Conservation (phyloP, 2,113 vertebrate species). For the Varanus komodoensis region DNA sequence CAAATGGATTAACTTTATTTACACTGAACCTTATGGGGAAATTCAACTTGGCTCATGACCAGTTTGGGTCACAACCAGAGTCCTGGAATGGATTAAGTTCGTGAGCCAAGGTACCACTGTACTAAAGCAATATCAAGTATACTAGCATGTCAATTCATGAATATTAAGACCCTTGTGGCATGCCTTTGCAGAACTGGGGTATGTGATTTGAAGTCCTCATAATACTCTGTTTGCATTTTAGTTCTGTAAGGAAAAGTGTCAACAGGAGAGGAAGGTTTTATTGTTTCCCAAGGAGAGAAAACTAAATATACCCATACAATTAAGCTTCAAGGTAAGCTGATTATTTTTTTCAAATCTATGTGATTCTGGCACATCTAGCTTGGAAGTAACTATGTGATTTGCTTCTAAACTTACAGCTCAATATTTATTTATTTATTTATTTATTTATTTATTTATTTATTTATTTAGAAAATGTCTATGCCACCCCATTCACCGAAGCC, state of each 20-base stretch:
- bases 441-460: too few species aligned
- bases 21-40: too few species aligned
- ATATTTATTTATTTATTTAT: too few species aligned
- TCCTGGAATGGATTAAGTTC: too few species aligned
- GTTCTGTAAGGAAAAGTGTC: not conserved
- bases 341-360: too few species aligned
- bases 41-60: too few species aligned
- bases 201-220: not conserved
- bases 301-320: not conserved
- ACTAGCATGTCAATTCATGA: not conserved
- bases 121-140: not conserved
- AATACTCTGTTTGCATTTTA: constrained; percentile 12
- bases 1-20: too few species aligned
- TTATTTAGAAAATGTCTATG: too few species aligned
- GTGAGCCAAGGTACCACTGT: too few species aligned
- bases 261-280: not conserved
- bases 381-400: not conserved
- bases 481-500: too few species aligned
- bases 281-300: not conserved
- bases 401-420: not conserved
- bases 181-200: not conserved
- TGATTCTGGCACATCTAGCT: not conserved
- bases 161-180: not conserved
- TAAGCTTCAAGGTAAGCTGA: not conserved
- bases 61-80: too few species aligned